Percentiles rank a stretch among this genome's conserved stretches.
Evolutionary conservation across 2,888 invertebrate species (phyloP).

Genomic region (Cosmopolites sordidus): DNA sequence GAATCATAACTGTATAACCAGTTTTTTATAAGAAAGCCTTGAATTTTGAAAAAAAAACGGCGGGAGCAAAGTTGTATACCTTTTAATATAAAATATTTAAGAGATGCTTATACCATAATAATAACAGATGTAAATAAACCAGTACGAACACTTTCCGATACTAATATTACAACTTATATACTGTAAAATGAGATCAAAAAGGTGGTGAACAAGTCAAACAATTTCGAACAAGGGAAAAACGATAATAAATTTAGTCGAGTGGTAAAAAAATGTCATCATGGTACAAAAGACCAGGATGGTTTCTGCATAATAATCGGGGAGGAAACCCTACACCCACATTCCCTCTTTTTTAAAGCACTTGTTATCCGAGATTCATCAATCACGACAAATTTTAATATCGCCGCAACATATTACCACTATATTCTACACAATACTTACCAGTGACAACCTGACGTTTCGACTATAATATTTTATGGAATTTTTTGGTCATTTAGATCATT

Average conservation of each 20-base stretch:
- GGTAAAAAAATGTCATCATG: slow-evolving; percentile 30
- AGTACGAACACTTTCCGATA: too few species aligned
- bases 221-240: too few species aligned
- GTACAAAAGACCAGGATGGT: slow-evolving; percentile 23
- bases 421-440: slow-evolving; percentile 45
- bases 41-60: too few species aligned
- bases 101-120: too few species aligned
- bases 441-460: slow-evolving; percentile 47
- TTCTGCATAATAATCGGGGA: slow-evolving; percentile 35
- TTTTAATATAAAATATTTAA: too few species aligned
- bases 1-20: too few species aligned
- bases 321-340: slow-evolving; percentile 15
- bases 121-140: too few species aligned
- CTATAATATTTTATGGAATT: slow-evolving; percentile 27
- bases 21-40: too few species aligned
- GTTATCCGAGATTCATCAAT: slow-evolving; percentile 50
- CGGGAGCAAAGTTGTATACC: too few species aligned
- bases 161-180: too few species aligned
- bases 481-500: slow-evolving; percentile 18
- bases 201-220: too few species aligned
- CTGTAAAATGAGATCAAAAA: too few species aligned
- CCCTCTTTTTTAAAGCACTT: slow-evolving; percentile 42
- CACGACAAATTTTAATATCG: slow-evolving; percentile 51
- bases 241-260: slow-evolving; percentile 31
- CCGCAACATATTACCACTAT: slow-evolving; percentile 49